These are phyloP conservation scores for Trichonephila inaurata DNA, from an alignment of 1,140 invertebrate species.

Conservation along the genomic window DNA sequence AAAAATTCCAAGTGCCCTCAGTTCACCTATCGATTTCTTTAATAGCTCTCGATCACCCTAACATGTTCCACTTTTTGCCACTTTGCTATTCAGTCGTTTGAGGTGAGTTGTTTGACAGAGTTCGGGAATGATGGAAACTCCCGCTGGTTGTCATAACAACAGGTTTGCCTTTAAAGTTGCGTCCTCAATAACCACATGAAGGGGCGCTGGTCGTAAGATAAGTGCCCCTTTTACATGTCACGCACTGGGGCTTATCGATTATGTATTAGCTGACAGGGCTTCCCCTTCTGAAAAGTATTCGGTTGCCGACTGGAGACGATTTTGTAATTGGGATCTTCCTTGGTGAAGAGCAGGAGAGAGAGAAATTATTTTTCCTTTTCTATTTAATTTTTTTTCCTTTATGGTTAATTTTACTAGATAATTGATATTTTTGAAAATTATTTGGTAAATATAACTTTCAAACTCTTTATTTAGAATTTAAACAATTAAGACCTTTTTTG, in stretches of 20 bases:
- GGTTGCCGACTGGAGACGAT: neutral
- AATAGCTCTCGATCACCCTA: neutral
- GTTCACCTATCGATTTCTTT: neutral
- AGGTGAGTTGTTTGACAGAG: neutral
- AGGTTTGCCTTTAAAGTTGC: neutral
- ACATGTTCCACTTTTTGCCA: neutral
- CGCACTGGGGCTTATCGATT: constrained; percentile 39
- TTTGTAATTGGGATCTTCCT: neutral
- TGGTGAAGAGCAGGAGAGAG: neutral
- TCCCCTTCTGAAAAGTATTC: neutral
- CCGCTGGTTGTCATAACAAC: constrained; percentile 44
- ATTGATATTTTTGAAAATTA: neutral
- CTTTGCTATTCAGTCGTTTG: neutral
- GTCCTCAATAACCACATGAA: neutral
- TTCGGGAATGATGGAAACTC: neutral
- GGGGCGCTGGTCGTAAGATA: constrained; percentile 20
- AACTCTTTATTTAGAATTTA: too few relatives aligned
- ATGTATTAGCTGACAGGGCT: constrained; percentile 18
- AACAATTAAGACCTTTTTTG: too few relatives aligned
- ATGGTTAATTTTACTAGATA: neutral
- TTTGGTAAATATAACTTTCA: too few relatives aligned
- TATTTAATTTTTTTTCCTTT: neutral
- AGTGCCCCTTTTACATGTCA: constrained; percentile 35
- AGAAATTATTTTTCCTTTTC: neutral
- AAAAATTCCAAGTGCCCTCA: too few relatives aligned